phyloP scores from a whole-genome alignment of 2,113 vertebrate species.

The Trichechus manatus region DNA sequence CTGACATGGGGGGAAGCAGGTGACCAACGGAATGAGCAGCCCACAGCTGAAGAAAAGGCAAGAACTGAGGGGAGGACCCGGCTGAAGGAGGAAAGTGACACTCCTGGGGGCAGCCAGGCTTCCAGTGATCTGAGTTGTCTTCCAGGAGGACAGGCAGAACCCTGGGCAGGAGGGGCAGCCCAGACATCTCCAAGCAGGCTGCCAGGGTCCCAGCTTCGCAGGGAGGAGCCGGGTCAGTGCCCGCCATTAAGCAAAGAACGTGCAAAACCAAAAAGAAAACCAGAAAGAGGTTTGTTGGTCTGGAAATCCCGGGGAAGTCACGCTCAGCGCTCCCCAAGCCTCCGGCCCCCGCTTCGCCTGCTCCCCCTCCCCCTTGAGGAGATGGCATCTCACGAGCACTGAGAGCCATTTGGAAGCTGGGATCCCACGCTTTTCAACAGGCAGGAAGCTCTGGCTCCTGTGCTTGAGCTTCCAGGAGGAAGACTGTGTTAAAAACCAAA shows the following conservation, averaged over 20 bases:
- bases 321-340: not conserved
- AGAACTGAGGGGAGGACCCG: not conserved
- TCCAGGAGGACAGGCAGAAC: not conserved
- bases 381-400: not conserved
- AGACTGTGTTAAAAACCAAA: not conserved
- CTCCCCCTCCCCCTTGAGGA: not conserved
- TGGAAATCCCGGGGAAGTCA: not conserved
- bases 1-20: fast-evolving
- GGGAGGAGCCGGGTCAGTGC: no score
- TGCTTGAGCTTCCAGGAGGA: constrained; percentile 23
- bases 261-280: not conserved
- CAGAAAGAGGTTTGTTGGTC: not conserved
- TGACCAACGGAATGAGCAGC: fast-evolving
- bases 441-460: constrained; percentile 58
- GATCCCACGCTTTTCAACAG: constrained; percentile 25
- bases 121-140: not conserved
- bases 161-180: not conserved
- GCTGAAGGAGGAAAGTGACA: not conserved
- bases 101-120: not conserved
- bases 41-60: not conserved
- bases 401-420: constrained; percentile 53
- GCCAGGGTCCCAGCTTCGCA: no score
- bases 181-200: not conserved
- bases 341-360: not conserved
- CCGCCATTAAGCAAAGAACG: not conserved